Percentiles rank a stretch among this genome's conserved stretches.
Evolutionary conservation across 1,140 invertebrate genomes (phyloP).

Genomic region (Hydropsyche tenuis): DNA sequence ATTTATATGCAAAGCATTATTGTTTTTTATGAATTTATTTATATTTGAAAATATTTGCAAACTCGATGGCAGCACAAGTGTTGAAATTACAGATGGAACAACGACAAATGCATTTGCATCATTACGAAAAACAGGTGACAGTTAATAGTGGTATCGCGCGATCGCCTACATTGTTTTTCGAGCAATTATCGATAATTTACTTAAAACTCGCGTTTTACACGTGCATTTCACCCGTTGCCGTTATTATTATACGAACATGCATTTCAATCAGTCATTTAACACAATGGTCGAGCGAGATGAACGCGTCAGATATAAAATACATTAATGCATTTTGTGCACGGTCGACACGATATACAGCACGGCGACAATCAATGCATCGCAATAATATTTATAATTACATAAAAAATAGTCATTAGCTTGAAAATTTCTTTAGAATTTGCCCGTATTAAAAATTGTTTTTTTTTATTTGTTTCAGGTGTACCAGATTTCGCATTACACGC

Average conservation of each 20-base stretch:
- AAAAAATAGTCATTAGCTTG: no score
- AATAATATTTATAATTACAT: no score
- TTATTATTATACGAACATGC: conserved; percentile 36
- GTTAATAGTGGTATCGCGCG: conserved; percentile 1
- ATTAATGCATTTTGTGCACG: conserved; percentile 30
- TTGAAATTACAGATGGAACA: no score
- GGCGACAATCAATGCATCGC: no score
- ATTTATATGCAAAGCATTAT: no score
- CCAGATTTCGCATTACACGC: conserved; percentile 65
- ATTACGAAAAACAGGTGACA: conserved; percentile 12
- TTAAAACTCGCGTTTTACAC: conserved; percentile 38
- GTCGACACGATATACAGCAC: background rate
- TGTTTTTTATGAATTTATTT: no score
- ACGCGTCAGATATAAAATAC: conserved; percentile 33
- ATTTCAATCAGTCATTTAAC: conserved; percentile 39
- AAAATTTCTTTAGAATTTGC: no score
- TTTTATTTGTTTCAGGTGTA: conserved; percentile 55
- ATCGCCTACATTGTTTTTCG: conserved; percentile 37
- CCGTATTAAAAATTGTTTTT: background rate
- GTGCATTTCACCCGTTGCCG: conserved; percentile 13
- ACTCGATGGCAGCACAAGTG: no score
- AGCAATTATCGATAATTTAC: conserved; percentile 40
- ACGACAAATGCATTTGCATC: no score
- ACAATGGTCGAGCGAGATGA: conserved; percentile 27
- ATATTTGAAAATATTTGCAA: no score